These are phyloP conservation scores for Carcharodon carcharias DNA, from an alignment of 2,797 vertebrate genomes.

Conservation along the genomic window DNA sequence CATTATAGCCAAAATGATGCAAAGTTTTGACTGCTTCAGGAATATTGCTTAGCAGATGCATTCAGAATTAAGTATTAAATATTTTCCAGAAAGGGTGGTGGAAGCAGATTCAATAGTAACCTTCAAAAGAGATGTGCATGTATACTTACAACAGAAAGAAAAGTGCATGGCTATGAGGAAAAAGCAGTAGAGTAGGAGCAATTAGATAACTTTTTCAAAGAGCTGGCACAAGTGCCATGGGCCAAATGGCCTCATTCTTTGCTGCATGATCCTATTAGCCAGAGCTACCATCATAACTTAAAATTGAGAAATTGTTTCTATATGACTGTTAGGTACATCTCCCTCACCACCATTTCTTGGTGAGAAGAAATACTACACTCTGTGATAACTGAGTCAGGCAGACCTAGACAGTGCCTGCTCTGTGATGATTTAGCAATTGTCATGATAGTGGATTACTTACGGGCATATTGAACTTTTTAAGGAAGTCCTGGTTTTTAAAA, in stretches of 20 bases:
- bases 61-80: neutral
- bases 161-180: neutral
- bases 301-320: neutral
- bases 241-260: neutral
- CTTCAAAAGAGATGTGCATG: neutral
- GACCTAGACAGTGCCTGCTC: neutral
- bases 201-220: neutral
- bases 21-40: neutral
- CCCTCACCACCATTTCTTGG: neutral
- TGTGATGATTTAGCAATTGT: neutral
- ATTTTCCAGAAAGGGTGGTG: neutral
- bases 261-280: neutral
- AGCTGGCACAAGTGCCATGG: neutral
- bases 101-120: neutral
- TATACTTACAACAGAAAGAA: neutral
- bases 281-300: neutral
- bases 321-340: neutral
- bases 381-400: neutral
- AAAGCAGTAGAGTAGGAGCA: neutral
- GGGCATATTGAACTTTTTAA: no score
- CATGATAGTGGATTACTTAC: no score
- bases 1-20: neutral
- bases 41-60: neutral
- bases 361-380: neutral
- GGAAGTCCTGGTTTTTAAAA: no score